Conservation (phyloP, 2,797 vertebrate species). For the Smutsia temminckii region DNA sequence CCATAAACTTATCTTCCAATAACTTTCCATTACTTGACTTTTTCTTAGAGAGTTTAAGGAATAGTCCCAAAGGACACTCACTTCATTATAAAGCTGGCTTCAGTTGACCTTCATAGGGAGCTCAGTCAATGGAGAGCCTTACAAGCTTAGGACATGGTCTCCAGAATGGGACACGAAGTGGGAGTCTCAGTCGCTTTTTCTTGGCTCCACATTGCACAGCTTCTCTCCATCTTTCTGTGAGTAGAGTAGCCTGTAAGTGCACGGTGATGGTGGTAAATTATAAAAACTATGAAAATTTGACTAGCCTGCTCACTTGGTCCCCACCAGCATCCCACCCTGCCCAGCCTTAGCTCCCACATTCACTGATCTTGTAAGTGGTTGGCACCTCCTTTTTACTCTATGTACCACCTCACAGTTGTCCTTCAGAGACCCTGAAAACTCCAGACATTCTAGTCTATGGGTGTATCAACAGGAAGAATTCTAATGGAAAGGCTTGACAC, state of each 20-base stretch:
- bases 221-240: neutral
- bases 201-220: neutral
- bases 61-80: neutral
- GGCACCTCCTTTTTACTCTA: neutral
- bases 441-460: neutral
- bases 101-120: constrained; percentile 1
- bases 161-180: neutral
- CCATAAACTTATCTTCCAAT: neutral
- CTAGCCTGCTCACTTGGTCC: neutral
- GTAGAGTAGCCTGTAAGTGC: neutral
- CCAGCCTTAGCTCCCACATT: neutral
- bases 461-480: neutral
- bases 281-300: constrained; percentile 18
- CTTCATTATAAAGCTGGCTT: constrained; percentile 18
- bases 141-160: neutral
- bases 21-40: constrained; percentile 30
- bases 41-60: neutral
- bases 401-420: neutral
- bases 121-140: neutral
- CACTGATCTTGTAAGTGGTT: neutral
- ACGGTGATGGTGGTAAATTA: neutral
- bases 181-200: neutral
- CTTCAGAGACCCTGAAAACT: neutral
- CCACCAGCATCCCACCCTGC: neutral
- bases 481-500: constrained; percentile 13